Base-by-base conservation (phyloP, 2,888 invertebrate genomes). In the Spilarctia lutea region DNA sequence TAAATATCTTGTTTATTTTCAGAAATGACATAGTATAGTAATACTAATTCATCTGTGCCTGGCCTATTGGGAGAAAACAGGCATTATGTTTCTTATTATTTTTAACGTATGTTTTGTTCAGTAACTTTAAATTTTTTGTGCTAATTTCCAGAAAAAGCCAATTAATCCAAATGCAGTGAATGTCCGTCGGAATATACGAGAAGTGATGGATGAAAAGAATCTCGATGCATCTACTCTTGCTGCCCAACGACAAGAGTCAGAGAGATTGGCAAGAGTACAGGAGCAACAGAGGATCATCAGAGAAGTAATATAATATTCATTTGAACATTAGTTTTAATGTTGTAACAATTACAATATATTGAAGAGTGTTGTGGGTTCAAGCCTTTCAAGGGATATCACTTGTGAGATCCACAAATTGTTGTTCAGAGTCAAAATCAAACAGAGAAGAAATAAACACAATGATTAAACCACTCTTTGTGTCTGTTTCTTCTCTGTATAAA, bases 151-250 rank as follows among this genome's bases (percentile, higher is more conserved):
- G 94, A 96, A 95, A 86, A 94, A 96, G 80, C 81, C 88, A 72
- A 60, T 83, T 13, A 95, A 94, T 78, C 79, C 91, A 20, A 94
- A 91, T 88, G 93, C 96, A 82, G 87, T 96, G 27, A 98, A 98
- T 91, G 96, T 98, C 88, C 96, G 99, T 65, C 97, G 98, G 79
- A 99, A 99, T 89, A 99, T 99, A 84, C 97, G 99, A 75, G 99
- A 99, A 94, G 99, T 99, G 16, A 98, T 99, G 97, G 98, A 98
- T 88, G 99, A 99, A 88, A 98, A 98, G 79, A 98, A 99, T 89
- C 94, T 99, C 79, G 99, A 99, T 90, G 98, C 98, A 79, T 98
- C 98, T 24, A 99, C 99, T 3, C 93, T 99, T 73, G 98, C 98
- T 39, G 99, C 99, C 0, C 99, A 99, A 91, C 96, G 98, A 52